Evolutionary conservation across 2,113 vertebrate genomes (phyloP).

Genomic region (Nansenia antarctica): DNA sequence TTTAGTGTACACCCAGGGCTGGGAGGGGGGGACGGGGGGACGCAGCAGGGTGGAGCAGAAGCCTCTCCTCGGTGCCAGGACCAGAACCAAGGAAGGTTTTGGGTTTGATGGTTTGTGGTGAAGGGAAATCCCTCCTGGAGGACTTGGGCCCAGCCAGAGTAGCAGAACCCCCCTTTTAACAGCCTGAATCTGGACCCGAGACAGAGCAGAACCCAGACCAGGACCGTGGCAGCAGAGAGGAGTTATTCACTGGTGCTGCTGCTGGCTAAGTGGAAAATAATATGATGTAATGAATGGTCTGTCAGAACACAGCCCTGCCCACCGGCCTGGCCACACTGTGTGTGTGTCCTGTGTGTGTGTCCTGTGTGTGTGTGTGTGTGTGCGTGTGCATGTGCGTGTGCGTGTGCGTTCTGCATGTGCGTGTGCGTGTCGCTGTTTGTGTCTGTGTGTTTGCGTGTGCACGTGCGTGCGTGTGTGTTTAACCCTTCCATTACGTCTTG

Average conservation of each 20-base stretch:
- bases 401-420: too few species aligned
- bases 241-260: conserved; percentile 38
- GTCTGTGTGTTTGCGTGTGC: not conserved
- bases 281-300: conserved; percentile 60
- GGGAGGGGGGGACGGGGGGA: conserved; percentile 41
- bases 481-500: conserved; percentile 33
- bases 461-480: conserved; percentile 10
- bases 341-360: not conserved
- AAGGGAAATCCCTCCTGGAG: conserved; percentile 55
- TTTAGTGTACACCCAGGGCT: conserved; percentile 40
- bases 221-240: conserved; percentile 45
- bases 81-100: not conserved
- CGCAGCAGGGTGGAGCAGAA: not conserved
- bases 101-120: conserved; percentile 37
- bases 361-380: not conserved
- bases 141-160: conserved; percentile 51
- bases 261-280: conserved; percentile 62
- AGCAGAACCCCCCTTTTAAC: too few species aligned
- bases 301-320: conserved; percentile 49
- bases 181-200: too few species aligned
- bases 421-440: not conserved
- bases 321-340: conserved; percentile 17
- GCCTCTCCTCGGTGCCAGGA: too few species aligned
- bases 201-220: conserved; percentile 44
- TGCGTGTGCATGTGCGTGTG: conserved; percentile 5